Conservation (phyloP, 2,113 vertebrate genomes). For the Platysteira castanea region DNA sequence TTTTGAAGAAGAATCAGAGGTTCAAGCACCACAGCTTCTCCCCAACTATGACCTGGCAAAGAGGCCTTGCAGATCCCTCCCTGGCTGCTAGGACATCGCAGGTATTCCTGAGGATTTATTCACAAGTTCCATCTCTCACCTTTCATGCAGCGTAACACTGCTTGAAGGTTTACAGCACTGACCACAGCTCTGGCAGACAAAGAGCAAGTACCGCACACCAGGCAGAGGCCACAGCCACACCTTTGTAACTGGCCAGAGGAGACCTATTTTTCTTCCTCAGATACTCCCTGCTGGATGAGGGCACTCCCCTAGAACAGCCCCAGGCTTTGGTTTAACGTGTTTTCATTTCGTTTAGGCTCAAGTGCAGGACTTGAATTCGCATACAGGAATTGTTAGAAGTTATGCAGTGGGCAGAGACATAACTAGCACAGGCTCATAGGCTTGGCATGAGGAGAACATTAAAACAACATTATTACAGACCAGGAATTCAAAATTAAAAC, state of each 20-base stretch:
- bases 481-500: not conserved
- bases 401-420: not conserved
- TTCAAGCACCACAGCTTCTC: not conserved
- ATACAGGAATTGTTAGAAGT: not conserved
- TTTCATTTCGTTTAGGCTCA: not conserved
- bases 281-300: not conserved
- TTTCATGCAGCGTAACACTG: fast-evolving
- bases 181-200: not conserved
- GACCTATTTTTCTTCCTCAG: not conserved
- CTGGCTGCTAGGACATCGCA: not conserved
- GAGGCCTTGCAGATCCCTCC: not conserved
- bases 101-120: not conserved
- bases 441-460: not conserved
- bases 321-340: not conserved
- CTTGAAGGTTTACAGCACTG: not conserved
- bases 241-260: not conserved
- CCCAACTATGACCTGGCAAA: not conserved
- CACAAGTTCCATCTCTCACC: not conserved
- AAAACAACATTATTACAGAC: not conserved
- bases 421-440: not conserved
- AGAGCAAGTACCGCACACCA: not conserved
- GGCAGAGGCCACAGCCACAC: not conserved
- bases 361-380: not conserved
- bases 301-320: not conserved
- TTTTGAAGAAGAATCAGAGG: not conserved